phyloP scores from a whole-genome alignment of 2,797 vertebrate species.

The Myripristis murdjan region DNA sequence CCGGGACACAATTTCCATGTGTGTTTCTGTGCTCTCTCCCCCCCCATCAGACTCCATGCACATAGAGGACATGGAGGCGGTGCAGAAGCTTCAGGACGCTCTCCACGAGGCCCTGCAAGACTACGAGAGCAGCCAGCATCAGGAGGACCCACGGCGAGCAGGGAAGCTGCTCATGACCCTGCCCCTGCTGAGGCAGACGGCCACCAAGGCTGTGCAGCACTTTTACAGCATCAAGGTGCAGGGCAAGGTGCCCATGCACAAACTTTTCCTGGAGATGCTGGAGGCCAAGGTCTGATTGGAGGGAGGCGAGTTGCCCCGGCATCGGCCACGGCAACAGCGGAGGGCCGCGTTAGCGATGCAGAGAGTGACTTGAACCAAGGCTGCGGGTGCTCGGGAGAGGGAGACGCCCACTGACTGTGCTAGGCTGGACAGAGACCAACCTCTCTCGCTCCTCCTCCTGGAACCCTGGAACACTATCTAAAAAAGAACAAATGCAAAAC shows the following conservation, averaged over 20 bases:
- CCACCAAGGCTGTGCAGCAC: constrained; percentile 99
- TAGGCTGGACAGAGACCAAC: constrained; percentile 60
- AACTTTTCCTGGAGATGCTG: constrained; percentile 99
- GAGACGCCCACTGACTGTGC: constrained; percentile 65
- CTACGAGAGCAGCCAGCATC: constrained; percentile 96
- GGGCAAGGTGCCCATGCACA: constrained; percentile 99
- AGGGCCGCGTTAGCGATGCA: constrained; percentile 41
- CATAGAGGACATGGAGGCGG: constrained; percentile 98
- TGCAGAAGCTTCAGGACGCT: constrained; percentile 99
- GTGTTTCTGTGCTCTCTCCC: constrained; percentile 28
- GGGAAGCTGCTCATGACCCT: constrained; percentile 99
- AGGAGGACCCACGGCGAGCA: constrained; percentile 95
- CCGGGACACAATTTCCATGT: constrained; percentile 9
- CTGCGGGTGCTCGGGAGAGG: constrained; percentile 60
- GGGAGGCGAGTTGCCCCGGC: constrained; percentile 41
- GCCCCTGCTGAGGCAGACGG: constrained; percentile 97
- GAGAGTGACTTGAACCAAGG: constrained; percentile 74
- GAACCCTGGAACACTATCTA: constrained; percentile 68
- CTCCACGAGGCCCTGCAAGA: constrained; percentile 99
- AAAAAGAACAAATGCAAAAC: constrained; percentile 82
- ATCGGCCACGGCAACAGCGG: constrained; percentile 29
- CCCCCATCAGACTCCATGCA: constrained; percentile 95
- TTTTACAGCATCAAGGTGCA: constrained; percentile 99
- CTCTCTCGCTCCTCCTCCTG: constrained; percentile 68
- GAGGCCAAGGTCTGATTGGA: constrained; percentile 97